Evolutionary conservation across 2,113 vertebrate species (phyloP).

Genomic region (Candoia aspera): DNA sequence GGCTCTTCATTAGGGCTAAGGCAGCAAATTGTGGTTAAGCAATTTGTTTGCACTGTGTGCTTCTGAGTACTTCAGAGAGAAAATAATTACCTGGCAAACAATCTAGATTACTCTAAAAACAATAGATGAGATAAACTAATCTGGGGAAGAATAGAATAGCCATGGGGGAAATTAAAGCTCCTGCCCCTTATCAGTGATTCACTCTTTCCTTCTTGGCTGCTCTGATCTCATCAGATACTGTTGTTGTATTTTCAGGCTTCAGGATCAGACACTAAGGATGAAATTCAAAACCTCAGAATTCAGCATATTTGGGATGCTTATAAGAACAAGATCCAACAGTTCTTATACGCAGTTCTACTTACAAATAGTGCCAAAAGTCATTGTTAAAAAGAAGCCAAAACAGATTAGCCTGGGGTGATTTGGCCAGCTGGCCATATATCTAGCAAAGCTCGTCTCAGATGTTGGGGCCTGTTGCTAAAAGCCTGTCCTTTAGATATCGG

Average conservation of each 20-base stretch:
- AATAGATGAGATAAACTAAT: neutral
- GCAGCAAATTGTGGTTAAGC: neutral
- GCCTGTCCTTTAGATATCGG: neutral
- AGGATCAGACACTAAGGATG: neutral
- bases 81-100: neutral
- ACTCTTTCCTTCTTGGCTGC: neutral
- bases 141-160: neutral
- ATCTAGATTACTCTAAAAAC: neutral
- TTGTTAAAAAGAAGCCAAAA: neutral
- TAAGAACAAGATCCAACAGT: neutral
- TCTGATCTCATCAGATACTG: neutral
- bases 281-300: neutral
- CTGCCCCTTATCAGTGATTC: neutral
- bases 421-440: neutral
- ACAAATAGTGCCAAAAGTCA: neutral
- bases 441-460: neutral
- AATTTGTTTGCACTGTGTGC: neutral
- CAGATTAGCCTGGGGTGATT: neutral
- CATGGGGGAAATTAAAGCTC: neutral
- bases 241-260: neutral
- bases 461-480: neutral
- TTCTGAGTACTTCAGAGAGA: neutral
- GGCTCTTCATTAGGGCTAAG: neutral
- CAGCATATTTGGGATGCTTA: neutral
- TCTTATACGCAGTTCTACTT: neutral